Conservation (phyloP, 2,113 vertebrate genomes). For the Ageneiosus marmoratus region DNA sequence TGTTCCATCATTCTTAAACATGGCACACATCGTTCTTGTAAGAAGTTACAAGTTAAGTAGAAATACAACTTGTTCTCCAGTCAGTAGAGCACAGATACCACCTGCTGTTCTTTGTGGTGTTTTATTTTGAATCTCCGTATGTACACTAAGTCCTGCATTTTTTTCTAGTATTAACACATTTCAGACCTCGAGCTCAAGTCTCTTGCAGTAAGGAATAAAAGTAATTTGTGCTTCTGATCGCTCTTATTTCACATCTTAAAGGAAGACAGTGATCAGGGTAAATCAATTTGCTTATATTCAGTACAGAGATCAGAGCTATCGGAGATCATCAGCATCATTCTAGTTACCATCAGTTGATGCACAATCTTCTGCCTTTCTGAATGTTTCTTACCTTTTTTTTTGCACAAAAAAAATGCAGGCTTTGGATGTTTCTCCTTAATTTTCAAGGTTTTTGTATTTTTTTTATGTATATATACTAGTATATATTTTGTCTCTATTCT, state of each 20-base stretch:
- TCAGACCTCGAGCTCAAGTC: not conserved
- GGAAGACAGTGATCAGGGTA: not conserved
- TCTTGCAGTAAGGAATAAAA: not conserved
- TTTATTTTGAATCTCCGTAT: not conserved
- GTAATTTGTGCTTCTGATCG: not conserved
- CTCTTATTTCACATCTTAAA: not conserved
- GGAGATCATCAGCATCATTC: conserved; percentile 61
- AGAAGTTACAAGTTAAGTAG: not conserved
- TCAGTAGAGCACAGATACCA: conserved; percentile 1
- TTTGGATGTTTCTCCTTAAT: conserved; percentile 58
- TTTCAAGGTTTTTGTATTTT: conserved; percentile 32
- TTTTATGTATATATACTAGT: conserved; percentile 23
- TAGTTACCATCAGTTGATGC: conserved; percentile 43
- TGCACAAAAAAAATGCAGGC: conserved; percentile 64
- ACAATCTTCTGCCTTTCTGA: conserved; percentile 47
- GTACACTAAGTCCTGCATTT: not conserved
- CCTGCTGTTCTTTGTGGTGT: not conserved
- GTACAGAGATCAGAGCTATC: conserved; percentile 7
- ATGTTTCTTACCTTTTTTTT: conserved; percentile 49
- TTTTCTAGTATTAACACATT: not conserved
- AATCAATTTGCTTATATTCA: not conserved
- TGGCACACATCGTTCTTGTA: not conserved
- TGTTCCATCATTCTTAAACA: not conserved
- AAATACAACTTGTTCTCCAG: not conserved
- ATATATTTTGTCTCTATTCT: conserved; percentile 37